phyloP scores from a whole-genome alignment of 2,113 vertebrate genomes.

The Climacteris rufus region DNA sequence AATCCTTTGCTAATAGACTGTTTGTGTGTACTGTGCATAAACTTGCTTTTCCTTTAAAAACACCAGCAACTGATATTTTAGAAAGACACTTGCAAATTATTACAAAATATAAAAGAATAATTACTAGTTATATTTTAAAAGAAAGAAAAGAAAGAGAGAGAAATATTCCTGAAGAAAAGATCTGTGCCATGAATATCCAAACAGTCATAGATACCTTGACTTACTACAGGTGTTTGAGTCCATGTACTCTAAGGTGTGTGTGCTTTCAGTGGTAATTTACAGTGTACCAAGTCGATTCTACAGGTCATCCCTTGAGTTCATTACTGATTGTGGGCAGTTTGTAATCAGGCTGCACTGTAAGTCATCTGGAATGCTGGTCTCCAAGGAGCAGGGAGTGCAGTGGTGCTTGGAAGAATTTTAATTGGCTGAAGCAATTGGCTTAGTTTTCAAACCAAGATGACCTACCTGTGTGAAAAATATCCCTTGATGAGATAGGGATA shows the following conservation, averaged over 20 bases:
- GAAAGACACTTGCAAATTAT: not conserved
- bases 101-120: not conserved
- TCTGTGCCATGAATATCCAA: not conserved
- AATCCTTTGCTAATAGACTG: not conserved
- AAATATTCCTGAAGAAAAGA: not conserved
- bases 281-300: not conserved
- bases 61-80: not conserved
- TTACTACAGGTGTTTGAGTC: not conserved
- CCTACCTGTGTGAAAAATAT: not conserved
- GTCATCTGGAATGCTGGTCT: not conserved
- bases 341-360: not conserved
- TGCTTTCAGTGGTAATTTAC: not conserved
- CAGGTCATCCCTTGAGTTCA: not conserved
- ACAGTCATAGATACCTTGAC: not conserved
- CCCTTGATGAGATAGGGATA: not conserved
- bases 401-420: not conserved
- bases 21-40: not conserved
- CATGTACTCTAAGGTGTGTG: not conserved
- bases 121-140: not conserved
- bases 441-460: not conserved
- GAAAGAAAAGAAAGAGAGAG: not conserved
- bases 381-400: not conserved
- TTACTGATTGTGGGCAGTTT: not conserved
- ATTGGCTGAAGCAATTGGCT: not conserved
- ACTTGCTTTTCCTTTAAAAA: not conserved